phyloP scores from a whole-genome alignment of 2,797 vertebrate species.

The Amniataba percoides region DNA sequence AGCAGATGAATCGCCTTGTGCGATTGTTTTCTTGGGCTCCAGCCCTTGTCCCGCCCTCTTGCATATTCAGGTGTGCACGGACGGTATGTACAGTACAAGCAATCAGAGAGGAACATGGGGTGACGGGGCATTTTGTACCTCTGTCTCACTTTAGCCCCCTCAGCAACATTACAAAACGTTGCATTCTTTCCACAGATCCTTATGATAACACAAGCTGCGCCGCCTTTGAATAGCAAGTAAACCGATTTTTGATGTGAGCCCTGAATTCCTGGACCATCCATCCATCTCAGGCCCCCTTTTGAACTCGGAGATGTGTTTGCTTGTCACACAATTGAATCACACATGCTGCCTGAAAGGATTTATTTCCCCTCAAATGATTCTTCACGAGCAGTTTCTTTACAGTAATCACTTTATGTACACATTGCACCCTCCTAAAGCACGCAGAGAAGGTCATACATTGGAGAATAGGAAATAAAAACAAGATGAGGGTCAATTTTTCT shows the following conservation, averaged over 20 bases:
- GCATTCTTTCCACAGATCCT: constrained; percentile 78
- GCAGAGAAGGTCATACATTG: neutral
- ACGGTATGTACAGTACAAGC: constrained; percentile 52
- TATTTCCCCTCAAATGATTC: constrained; percentile 30
- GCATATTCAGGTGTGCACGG: constrained; percentile 40
- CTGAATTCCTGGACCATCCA: constrained; percentile 75
- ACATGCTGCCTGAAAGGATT: constrained; percentile 37
- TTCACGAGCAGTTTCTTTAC: constrained; percentile 7
- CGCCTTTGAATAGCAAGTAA: constrained; percentile 67
- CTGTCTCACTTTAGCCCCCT: constrained; percentile 34
- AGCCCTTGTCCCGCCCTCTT: constrained; percentile 11
- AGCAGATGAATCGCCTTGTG: constrained; percentile 11
- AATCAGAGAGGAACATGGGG: constrained; percentile 45
- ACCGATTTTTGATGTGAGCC: constrained; percentile 64
- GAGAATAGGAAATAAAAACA: constrained; percentile 5
- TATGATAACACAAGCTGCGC: constrained; percentile 65
- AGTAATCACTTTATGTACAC: constrained; percentile 19
- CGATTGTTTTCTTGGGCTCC: constrained; percentile 14
- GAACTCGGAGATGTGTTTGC: constrained; percentile 70
- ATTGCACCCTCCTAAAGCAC: constrained; percentile 22
- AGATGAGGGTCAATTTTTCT: neutral
- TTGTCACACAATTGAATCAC: constrained; percentile 57
- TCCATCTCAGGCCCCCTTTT: constrained; percentile 70
- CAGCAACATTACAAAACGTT: constrained; percentile 66
- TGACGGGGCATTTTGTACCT: constrained; percentile 53